Percentiles rank a stretch among this genome's conserved stretches.
phyloP scores from a whole-genome alignment of 2,888 invertebrate genomes.

The Netelia inedita region DNA sequence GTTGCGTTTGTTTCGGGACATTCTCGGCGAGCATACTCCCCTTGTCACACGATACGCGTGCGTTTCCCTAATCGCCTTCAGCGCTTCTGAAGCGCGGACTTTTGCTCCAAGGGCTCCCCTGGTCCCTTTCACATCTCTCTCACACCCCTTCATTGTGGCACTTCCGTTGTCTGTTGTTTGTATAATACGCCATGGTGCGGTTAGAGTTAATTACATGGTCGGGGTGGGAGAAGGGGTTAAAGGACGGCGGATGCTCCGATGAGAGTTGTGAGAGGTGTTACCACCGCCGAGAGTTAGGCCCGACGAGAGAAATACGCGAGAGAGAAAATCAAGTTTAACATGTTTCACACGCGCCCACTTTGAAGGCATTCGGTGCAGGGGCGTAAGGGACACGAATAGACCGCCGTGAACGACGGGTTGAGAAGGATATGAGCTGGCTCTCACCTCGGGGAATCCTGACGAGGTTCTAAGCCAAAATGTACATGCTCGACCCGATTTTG shows the following conservation, averaged over 20 bases:
- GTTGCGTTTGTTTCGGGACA: not conserved
- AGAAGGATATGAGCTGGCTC: conserved; percentile 20
- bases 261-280: conserved; percentile 47
- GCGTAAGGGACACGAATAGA: not conserved
- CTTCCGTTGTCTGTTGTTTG: conserved; percentile 60
- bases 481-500: conserved; percentile 64
- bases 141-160: conserved; percentile 21
- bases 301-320: conserved; percentile 42
- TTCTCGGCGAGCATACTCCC: not conserved
- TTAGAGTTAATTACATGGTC: conserved; percentile 65
- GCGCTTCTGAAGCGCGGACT: conserved; percentile 38
- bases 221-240: conserved; percentile 27
- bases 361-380: conserved; percentile 24
- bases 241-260: conserved; percentile 6
- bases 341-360: conserved; percentile 28
- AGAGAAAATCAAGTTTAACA: conserved; percentile 64
- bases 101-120: conserved; percentile 39
- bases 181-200: conserved; percentile 64
- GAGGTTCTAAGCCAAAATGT: conserved; percentile 62
- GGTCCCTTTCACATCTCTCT: conserved; percentile 26
- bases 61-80: conserved; percentile 48
- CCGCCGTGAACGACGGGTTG: conserved; percentile 22
- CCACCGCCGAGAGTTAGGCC: conserved; percentile 52
- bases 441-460: conserved; percentile 18
- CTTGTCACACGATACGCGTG: conserved; percentile 23